Evolutionary conservation across 2,888 invertebrate genomes (phyloP).

Genomic region (Drosophila austrosaltans): DNA sequence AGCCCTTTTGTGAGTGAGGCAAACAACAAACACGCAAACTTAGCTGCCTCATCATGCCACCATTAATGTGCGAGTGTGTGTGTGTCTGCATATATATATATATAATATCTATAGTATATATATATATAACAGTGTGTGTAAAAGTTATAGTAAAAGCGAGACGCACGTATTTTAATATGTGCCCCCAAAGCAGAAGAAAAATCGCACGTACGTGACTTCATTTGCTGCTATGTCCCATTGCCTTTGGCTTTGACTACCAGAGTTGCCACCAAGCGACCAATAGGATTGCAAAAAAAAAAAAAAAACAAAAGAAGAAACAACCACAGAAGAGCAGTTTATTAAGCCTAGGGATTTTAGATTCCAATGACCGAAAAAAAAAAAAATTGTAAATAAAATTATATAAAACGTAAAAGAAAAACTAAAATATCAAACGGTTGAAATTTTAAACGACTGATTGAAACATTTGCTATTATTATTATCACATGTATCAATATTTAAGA

Average conservation of each 20-base stretch:
- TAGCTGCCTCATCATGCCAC: conserved; percentile 79
- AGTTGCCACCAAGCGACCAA: conserved; percentile 45
- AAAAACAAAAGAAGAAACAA: neutral
- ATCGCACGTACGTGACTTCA: conserved; percentile 82
- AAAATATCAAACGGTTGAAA: neutral
- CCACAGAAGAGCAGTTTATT: conserved; percentile 1
- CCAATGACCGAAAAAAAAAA: neutral
- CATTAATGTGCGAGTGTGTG: conserved; percentile 70
- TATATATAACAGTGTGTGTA: conserved; percentile 37
- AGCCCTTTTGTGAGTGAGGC: conserved; percentile 77
- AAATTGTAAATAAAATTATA: conserved; percentile 7
- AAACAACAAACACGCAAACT: conserved; percentile 61
- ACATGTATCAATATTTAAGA: no score
- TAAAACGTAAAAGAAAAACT: neutral
- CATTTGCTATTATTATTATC: no score
- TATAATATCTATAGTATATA: neutral
- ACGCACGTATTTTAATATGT: conserved; percentile 82
- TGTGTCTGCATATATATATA: neutral
- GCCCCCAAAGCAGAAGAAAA: conserved; percentile 81
- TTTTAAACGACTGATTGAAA: neutral
- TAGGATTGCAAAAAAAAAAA: conserved; percentile 25
- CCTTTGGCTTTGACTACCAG: conserved; percentile 35
- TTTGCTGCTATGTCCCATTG: conserved; percentile 69
- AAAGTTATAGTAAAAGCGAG: conserved; percentile 79
- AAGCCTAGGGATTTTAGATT: conserved; percentile 16